Percentiles rank a stretch among this genome's conserved stretches.
phyloP scores from a whole-genome alignment of 1,140 invertebrate genomes.

The Macrotrachela quadricornifera region DNA sequence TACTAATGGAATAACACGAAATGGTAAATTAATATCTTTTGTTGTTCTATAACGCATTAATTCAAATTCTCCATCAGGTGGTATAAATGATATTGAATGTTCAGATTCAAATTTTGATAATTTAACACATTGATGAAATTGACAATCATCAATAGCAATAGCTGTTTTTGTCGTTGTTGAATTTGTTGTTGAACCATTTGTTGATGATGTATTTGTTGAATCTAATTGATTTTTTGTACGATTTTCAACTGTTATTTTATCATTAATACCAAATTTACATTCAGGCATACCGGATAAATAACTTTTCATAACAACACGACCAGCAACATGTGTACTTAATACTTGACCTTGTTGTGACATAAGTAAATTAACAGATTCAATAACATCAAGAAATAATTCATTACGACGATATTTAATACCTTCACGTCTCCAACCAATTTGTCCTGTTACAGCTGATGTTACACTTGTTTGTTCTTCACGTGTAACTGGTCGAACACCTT shows the following conservation, averaged over 20 bases:
- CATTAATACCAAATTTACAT: constrained; percentile 99
- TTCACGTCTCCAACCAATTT: constrained; percentile 97
- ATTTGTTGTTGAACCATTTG: background rate
- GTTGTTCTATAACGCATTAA: constrained; percentile 50
- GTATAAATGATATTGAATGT: constrained; percentile 98
- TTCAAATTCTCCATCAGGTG: constrained; percentile 98
- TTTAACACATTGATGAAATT: constrained; percentile 99
- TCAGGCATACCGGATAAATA: constrained; percentile 99
- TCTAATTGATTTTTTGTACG: constrained; percentile 25
- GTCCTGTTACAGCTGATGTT: constrained; percentile 93
- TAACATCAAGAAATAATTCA: constrained; percentile 91
- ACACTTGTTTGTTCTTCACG: constrained; percentile 99
- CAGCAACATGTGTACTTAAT: constrained; percentile 90
- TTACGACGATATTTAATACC: constrained; percentile 97
- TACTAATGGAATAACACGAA: constrained; percentile 92
- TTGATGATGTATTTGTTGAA: background rate
- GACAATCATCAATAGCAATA: constrained; percentile 97
- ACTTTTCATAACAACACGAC: constrained; percentile 98
- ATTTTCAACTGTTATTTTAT: constrained; percentile 93
- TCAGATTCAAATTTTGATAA: constrained; percentile 98
- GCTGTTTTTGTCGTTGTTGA: constrained; percentile 30
- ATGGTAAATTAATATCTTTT: constrained; percentile 91
- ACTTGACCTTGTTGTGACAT: constrained; percentile 99
- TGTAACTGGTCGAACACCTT: constrained; percentile 83
- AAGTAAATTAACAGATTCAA: constrained; percentile 93